A percentile compares a stretch with the other conserved stretches of the same genome.
Conservation (phyloP, 2,113 vertebrate genomes). For the Oncorhynchus masou region DNA sequence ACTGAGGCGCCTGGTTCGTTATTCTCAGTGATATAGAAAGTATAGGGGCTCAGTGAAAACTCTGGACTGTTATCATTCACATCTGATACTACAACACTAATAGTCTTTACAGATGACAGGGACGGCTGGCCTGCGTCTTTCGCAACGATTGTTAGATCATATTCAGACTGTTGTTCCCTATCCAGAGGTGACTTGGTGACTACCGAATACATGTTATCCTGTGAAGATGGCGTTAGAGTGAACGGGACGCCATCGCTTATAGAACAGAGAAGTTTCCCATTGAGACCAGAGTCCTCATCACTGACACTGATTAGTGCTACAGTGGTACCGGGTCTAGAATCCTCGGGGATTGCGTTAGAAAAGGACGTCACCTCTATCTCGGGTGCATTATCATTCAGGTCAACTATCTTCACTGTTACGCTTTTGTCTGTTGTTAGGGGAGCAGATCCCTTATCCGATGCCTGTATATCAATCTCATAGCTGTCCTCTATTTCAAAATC, state of each 20-base stretch:
- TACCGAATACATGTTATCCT: slow-evolving; percentile 13
- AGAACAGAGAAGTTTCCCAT: slow-evolving; percentile 11
- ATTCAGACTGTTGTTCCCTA: not conserved
- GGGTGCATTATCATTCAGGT: slow-evolving; percentile 21
- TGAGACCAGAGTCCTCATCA: slow-evolving; percentile 11
- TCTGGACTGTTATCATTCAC: slow-evolving; percentile 24
- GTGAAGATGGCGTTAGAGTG: not conserved
- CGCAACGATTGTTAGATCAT: slow-evolving; percentile 8
- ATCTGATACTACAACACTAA: slow-evolving; percentile 13
- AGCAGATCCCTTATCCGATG: slow-evolving; percentile 2
- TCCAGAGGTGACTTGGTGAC: slow-evolving; percentile 14
- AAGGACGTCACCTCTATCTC: slow-evolving; percentile 25
- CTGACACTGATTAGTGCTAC: slow-evolving; percentile 8
- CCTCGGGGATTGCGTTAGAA: slow-evolving; percentile 6
- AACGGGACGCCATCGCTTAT: slow-evolving; percentile 8
- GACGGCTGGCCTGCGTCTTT: slow-evolving; percentile 1
- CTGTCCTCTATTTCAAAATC: slow-evolving; percentile 16
- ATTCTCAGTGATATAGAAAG: slow-evolving; percentile 13
- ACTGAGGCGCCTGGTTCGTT: slow-evolving; percentile 4
- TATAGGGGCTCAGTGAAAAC: slow-evolving; percentile 6
- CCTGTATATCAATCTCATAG: slow-evolving; percentile 27
- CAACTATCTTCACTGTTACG: slow-evolving; percentile 4
- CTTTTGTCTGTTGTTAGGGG: not conserved
- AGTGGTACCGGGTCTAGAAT: slow-evolving; percentile 3
- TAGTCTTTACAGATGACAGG: slow-evolving; percentile 12